phyloP scores from a whole-genome alignment of 1,140 invertebrate species.

The Carposina sasakii region DNA sequence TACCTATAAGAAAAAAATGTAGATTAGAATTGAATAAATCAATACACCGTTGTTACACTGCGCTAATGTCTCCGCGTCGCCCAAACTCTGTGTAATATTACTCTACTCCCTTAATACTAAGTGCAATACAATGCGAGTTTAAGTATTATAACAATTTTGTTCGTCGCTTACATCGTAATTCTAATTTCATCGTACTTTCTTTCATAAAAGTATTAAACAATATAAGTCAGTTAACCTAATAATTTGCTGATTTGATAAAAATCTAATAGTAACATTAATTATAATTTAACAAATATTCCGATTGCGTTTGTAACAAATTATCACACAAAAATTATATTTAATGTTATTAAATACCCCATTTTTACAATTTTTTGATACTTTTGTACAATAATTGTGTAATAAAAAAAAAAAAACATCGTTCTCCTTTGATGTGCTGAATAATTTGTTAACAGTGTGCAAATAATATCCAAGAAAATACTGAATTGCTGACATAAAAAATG shows the following conservation, averaged over 20 bases:
- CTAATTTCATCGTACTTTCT: constrained; percentile 24
- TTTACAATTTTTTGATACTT: no score
- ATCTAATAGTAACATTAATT: constrained; percentile 17
- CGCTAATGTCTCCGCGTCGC: constrained; percentile 18
- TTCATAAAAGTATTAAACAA: constrained; percentile 6
- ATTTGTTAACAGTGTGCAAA: background rate
- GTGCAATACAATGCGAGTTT: constrained; percentile 56
- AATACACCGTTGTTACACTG: background rate
- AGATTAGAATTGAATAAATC: background rate
- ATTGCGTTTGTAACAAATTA: background rate
- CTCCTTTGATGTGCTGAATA: background rate
- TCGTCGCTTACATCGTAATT: constrained; percentile 24
- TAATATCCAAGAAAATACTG: background rate
- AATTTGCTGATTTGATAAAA: constrained; percentile 17
- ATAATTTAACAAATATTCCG: constrained; percentile 9
- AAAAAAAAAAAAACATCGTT: constrained; percentile 1
- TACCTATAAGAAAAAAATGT: background rate
- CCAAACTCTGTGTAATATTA: constrained; percentile 40
- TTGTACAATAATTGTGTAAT: background rate
- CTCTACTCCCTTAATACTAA: constrained; percentile 55
- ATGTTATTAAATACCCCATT: constrained; percentile 15
- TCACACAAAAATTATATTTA: background rate
- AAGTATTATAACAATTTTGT: constrained; percentile 33
- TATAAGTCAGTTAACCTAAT: constrained; percentile 13
- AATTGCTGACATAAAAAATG: background rate